Percentiles rank a stretch among this genome's conserved stretches.
Conservation (phyloP, 2,888 invertebrate species). For the Dicroscelio sp. region DNA sequence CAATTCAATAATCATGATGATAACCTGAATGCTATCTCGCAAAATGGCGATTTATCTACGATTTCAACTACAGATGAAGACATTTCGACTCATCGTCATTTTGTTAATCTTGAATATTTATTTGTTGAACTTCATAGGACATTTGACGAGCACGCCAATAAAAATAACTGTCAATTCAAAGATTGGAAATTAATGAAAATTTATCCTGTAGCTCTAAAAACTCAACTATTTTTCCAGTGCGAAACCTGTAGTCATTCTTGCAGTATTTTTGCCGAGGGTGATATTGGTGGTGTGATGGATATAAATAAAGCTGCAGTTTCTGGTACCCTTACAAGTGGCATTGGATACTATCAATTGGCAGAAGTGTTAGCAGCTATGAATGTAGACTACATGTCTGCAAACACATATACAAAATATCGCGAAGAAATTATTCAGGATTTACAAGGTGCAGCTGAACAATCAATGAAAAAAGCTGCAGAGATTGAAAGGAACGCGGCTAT, state of each 20-base stretch:
- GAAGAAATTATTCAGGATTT: not conserved
- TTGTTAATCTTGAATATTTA: slow-evolving; percentile 2
- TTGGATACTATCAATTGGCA: slow-evolving; percentile 56
- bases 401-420: slow-evolving; percentile 43
- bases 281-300: slow-evolving; percentile 6
- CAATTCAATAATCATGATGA: not conserved
- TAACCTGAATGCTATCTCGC: not conserved
- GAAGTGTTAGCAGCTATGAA: slow-evolving; percentile 64
- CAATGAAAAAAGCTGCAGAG: slow-evolving; percentile 53
- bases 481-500: slow-evolving; percentile 65
- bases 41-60: not conserved
- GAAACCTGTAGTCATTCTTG: not conserved
- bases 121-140: not conserved
- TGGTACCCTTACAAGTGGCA: not conserved
- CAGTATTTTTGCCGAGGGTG: slow-evolving; percentile 12
- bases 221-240: slow-evolving; percentile 14
- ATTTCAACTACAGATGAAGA: not conserved
- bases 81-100: not conserved
- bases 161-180: slow-evolving; percentile 2
- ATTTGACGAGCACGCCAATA: not conserved
- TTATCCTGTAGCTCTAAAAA: not conserved
- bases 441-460: not conserved
- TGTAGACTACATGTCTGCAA: slow-evolving; percentile 46
- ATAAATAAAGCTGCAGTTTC: not conserved
- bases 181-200: slow-evolving; percentile 6